phyloP scores from a whole-genome alignment of 2,113 vertebrate genomes.

The Passer montanus region DNA sequence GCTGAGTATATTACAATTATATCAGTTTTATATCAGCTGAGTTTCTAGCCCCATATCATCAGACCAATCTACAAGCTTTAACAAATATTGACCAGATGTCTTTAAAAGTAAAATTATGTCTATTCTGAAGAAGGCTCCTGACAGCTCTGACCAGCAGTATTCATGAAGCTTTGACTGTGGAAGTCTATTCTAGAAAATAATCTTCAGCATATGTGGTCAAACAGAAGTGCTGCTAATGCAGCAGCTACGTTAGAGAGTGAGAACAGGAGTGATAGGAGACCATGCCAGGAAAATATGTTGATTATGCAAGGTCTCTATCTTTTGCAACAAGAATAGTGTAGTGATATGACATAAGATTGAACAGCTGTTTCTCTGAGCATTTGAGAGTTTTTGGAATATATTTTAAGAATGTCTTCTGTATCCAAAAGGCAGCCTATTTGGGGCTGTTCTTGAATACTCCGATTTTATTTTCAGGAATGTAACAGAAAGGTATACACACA shows the following conservation, averaged over 20 bases:
- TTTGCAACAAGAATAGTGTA: slow-evolving; percentile 16
- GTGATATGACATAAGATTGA: slow-evolving; percentile 10
- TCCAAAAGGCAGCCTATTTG: slow-evolving; percentile 2
- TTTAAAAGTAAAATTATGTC: background rate
- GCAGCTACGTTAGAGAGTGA: background rate
- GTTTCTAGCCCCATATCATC: background rate
- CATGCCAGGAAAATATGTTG: slow-evolving; percentile 16
- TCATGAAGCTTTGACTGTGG: background rate
- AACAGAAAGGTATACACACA: background rate
- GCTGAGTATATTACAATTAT: background rate
- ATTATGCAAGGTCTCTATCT: slow-evolving; percentile 23
- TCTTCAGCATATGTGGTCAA: slow-evolving; percentile 4
- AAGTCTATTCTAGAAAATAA: background rate
- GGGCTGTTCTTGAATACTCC: background rate
- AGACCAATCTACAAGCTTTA: background rate
- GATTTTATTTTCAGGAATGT: slow-evolving; percentile 8
- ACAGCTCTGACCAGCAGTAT: background rate
- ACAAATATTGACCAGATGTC: background rate
- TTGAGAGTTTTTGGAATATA: background rate
- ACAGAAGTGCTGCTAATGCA: slow-evolving; percentile 15
- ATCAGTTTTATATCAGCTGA: background rate
- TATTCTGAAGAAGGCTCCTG: background rate
- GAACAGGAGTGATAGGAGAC: background rate
- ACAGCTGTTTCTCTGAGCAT: slow-evolving; percentile 14
- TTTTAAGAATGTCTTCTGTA: slow-evolving; percentile 5